Conservation (phyloP, 2,888 invertebrate genomes). For the Drosophila acutilabella region DNA sequence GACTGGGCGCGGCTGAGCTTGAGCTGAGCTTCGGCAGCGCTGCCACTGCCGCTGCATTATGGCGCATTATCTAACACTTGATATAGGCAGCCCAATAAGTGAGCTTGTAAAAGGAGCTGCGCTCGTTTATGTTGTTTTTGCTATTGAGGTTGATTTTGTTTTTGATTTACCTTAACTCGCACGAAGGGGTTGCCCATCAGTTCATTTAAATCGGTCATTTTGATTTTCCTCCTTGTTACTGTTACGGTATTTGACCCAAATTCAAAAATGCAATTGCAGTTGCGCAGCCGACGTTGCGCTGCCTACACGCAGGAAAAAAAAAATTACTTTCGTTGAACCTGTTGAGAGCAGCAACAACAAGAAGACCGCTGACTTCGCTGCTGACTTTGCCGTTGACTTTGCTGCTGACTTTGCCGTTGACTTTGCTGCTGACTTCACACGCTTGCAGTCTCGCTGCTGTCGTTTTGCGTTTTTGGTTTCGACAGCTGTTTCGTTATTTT, state of each 20-base stretch:
- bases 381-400: constrained; percentile 14
- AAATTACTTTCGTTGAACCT: constrained; percentile 40
- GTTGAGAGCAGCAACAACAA: constrained; percentile 29
- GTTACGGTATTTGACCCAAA: constrained; percentile 10
- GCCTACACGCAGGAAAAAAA: constrained; percentile 25
- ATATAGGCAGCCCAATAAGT: constrained; percentile 44
- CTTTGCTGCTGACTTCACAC: constrained; percentile 12
- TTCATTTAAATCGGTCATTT: constrained; percentile 84
- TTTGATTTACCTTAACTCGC: constrained; percentile 82
- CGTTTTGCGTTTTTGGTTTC: constrained; percentile 8
- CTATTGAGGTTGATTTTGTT: neutral
- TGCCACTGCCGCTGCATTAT: constrained; percentile 9
- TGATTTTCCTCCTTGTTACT: no score
- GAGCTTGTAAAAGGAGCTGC: constrained; percentile 14
- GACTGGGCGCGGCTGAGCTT: constrained; percentile 28
- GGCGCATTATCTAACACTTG: constrained; percentile 41
- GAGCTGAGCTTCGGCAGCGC: constrained; percentile 21
- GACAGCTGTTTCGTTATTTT: constrained; percentile 70
- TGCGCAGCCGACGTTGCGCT: constrained; percentile 40
- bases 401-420: constrained; percentile 14
- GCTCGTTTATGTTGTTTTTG: neutral
- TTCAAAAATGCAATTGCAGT: constrained; percentile 37
- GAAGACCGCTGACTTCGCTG: neutral
- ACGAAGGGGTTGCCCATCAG: constrained; percentile 84
- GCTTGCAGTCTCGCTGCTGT: neutral